Evolutionary conservation across 1,140 invertebrate species (phyloP), one percentile per base, ranked within the genome.

Genomic region (Bombus confusus): DNA sequence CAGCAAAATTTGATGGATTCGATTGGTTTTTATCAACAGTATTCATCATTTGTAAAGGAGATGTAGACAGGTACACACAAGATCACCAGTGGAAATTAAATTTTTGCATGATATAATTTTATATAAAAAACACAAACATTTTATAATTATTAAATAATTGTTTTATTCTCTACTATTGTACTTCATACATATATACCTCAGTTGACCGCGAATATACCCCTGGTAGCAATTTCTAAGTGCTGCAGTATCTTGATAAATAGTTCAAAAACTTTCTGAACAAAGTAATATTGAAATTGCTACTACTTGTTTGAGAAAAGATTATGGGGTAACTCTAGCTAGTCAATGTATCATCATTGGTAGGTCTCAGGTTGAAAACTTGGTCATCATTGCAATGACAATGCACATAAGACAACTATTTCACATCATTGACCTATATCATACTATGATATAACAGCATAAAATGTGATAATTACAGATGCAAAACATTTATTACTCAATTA

Each of bases 301-400:
- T 31, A 76, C 76, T 59, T 87, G 64, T 78, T 73, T 72, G 28
- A 64, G 59, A 57, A 72, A 71, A 80, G 75, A 86, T 34, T 62
- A 72, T n/a, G 12, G 77, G 85, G 76, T 74, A 90, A 94, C 93
- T 95, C 94, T 82, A 95, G 94, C 94, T 92, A 92, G 88, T 93
- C 93, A 91, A 83, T 69, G 80, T 80, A 90, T 94, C 94, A 94
- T 95, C 94, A 95, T 91, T 75, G 90, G 92, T 90, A 92, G 92
- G 94, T 94, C 94, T 95, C 94, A 93, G 94, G 87, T 95, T 94
- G 95, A 95, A 95, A 95, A 95, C 95, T 95, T 94, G 3, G 86
- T 92, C 89, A 86, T 86, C 94, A 95, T 87, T 79, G 88, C 85
- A 85, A 90, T 86, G 15, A 75, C 39, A 81, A 74, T 89, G 84